Evolutionary conservation across 2,888 invertebrate species (phyloP), one percentile per base, ranked within the genome.

Genomic region (Dendrolimus houi): DNA sequence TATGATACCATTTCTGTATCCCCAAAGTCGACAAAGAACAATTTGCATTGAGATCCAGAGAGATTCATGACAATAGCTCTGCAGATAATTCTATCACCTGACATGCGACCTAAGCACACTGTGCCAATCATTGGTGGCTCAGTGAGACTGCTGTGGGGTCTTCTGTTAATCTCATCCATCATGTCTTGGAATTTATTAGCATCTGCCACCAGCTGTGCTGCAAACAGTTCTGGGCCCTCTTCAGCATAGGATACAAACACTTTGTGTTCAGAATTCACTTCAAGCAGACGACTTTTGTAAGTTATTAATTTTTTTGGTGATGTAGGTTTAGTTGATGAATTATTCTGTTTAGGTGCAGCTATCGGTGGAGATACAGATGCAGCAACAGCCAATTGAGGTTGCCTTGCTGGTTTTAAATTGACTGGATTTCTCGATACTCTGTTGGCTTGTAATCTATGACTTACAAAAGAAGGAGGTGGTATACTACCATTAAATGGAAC

Each of bases 11-110:
- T 85, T 82, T 95, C 96, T 8, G 94, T 94, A 72, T 95, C 95
- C 41, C 96, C 96, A 77, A 94, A 96, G 79, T 96, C 96, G 42
- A 96, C 95, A 77, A 95, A 96, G 71, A 94, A 95, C 7, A 96
- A 92, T 79, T 95, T 95, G 74, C 94, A 95, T 56, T 94, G 93
- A 17, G 93, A 93, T 60, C 94, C 93, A 52, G 94, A 93, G 54
- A 95, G 92, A 66, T 93, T 93, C 80, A 94, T 95, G 2, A 96
- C 94, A 52, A 96, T 94, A 47, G 96, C 96, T 64, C 96, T 91
- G 70, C 95, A 95, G 56, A 95, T 92, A 17, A 93, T 92, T 7
- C 93, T 90, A 70, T 95, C 95, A 61, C 92, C 93, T 0, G 93
- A 91, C 81, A 94, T 95, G 61, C 94, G 92, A 0, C 95, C 96